Evolutionary conservation across 2,888 invertebrate genomes (phyloP).

Genomic region (Lycophotia porphyrea): DNA sequence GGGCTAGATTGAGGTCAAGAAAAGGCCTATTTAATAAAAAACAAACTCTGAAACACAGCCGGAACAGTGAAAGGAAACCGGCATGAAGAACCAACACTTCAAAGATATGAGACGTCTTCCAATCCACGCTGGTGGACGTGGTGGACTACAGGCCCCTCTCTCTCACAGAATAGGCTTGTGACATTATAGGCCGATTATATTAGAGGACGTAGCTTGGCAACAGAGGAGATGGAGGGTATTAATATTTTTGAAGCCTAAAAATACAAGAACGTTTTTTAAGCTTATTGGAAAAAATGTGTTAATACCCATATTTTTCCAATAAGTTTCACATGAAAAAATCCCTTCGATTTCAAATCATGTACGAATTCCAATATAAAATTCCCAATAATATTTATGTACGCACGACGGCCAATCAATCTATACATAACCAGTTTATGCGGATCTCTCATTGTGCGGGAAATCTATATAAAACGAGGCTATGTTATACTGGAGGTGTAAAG

Average conservation of each 20-base stretch:
- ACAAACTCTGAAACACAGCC: background rate
- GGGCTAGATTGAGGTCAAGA: no score
- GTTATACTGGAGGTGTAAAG: no score
- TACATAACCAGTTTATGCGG: no score
- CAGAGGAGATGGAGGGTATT: background rate
- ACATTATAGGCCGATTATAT: background rate
- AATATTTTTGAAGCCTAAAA: background rate
- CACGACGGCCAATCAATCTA: no score
- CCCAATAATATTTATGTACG: background rate
- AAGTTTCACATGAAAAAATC: background rate
- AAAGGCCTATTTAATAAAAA: no score
- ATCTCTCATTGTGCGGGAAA: no score
- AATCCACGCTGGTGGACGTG: no score
- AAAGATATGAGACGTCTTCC: background rate
- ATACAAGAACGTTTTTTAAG: background rate
- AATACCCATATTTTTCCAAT: background rate
- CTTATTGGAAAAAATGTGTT: background rate
- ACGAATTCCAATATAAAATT: slow-evolving; percentile 7
- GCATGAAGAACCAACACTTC: background rate
- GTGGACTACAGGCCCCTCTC: background rate
- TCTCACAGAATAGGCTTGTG: background rate
- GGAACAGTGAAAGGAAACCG: no score
- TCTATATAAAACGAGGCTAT: no score
- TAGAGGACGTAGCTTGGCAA: background rate
- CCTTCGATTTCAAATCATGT: background rate